Evolutionary conservation across 2,888 invertebrate species (phyloP), one percentile per base, ranked within the genome.

Genomic region (Anagyrus pseudococci): DNA sequence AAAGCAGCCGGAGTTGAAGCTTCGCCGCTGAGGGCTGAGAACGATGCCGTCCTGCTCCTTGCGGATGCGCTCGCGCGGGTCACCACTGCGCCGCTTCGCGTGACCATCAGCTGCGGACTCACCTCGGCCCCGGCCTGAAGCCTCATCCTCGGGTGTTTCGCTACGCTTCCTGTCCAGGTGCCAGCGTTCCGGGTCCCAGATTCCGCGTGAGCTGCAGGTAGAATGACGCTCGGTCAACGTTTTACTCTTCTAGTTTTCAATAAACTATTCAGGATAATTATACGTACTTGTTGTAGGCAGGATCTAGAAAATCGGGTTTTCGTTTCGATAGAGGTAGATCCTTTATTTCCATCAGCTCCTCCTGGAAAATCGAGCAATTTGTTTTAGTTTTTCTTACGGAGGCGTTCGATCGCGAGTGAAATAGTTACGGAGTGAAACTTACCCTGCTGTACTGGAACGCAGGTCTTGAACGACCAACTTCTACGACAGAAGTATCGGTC

Each of bases 1-100:
- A 71, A 91, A 93, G 82, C 94, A 94, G 60, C 94, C 94, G 15
- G 92, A 90, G 73, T 91, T 92, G 83, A 94, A 94, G 73, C 91
- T 92, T 69, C 93, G 86, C 13, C 94, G 86, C 81, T 94, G 94
- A 55, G 94, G 94, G 70, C 93, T 92, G 73, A 94, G 83, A 70
- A 94, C 90, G 71, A 94, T 92, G 54, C 91, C 91, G 80, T 92
- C 92, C 78, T 89, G 89, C 81, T 92, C 92, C 79, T 92, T 92
- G 69, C 91, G 89, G 54, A 92, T 84, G 52, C 92, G 87, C 77
- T 92, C 92, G 66, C 90, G 85, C 4, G 89, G 90, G 78, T 91
- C 91, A 19, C 66, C 64, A n/a, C 68, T 68, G 22, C 62, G 47
- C 4, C 53, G 25, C 37, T 67, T 62, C 15, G 67, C 66, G 49